These are phyloP conservation scores for Drosophila trichaetosa DNA, from an alignment of 2,888 invertebrate genomes.

Conservation along the genomic window DNA sequence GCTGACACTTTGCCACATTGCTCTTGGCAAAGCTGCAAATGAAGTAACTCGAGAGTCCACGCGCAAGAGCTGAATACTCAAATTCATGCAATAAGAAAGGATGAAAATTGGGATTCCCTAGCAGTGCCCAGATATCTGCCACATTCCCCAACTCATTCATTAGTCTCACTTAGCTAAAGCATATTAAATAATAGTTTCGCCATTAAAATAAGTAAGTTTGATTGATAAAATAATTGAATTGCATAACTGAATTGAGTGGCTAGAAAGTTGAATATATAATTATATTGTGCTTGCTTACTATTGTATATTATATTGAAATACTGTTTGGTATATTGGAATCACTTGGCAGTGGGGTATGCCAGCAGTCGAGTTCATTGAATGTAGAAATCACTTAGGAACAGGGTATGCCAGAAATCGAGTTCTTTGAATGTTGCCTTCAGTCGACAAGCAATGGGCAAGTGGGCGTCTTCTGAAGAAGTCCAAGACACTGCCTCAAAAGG, in stretches of 20 bases:
- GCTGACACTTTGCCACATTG: conserved; percentile 51
- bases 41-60: conserved; percentile 32
- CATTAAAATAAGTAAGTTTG: background rate
- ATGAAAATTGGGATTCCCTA: conserved; percentile 35
- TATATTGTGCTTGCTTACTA: background rate
- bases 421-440: background rate
- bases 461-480: conserved; percentile 44
- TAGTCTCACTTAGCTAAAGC: background rate
- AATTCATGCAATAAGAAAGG: conserved; percentile 1
- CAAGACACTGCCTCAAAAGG: conserved; percentile 53
- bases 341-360: background rate
- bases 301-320: too few species aligned
- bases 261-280: background rate
- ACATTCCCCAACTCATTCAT: background rate
- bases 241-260: background rate
- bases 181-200: background rate
- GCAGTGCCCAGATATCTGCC: background rate
- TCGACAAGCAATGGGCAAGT: conserved; percentile 13
- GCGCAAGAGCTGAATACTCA: conserved; percentile 11
- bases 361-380: background rate
- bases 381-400: background rate
- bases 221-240: background rate
- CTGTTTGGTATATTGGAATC: background rate
- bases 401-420: conserved; percentile 17
- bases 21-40: conserved; percentile 38